These are phyloP conservation scores for Tetranychus piercei DNA, from an alignment of 2,888 invertebrate species.

Conservation along the genomic window DNA sequence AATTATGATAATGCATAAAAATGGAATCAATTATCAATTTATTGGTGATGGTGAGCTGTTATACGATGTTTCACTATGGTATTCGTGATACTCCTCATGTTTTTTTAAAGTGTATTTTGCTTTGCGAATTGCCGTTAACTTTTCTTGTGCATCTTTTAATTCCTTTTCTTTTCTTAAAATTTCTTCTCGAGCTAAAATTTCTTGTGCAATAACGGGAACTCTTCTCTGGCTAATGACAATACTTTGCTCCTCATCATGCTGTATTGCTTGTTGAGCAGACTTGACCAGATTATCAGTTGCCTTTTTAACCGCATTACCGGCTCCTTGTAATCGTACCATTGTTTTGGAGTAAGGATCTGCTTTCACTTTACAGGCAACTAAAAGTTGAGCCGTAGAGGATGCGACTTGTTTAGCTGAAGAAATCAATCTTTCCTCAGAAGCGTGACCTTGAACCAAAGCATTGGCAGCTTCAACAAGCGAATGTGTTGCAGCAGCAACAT, in stretches of 20 bases:
- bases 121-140: conserved; percentile 73
- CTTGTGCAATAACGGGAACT: conserved; percentile 93
- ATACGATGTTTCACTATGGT: background rate
- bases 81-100: conserved; percentile 40
- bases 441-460: conserved; percentile 74
- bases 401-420: conserved; percentile 80
- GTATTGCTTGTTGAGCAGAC: conserved; percentile 78
- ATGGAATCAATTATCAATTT: background rate
- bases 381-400: conserved; percentile 82
- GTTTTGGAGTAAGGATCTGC: conserved; percentile 88
- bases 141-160: conserved; percentile 72
- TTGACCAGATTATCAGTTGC: conserved; percentile 92
- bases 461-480: conserved; percentile 91
- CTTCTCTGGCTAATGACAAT: conserved; percentile 72
- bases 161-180: conserved; percentile 85
- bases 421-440: conserved; percentile 87
- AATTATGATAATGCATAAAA: background rate
- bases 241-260: conserved; percentile 73
- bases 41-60: background rate
- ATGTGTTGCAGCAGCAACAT: conserved; percentile 20
- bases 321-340: conserved; percentile 70
- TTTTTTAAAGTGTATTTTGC: conserved; percentile 53
- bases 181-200: conserved; percentile 54
- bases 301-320: conserved; percentile 91
- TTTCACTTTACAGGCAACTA: conserved; percentile 97